Base-by-base conservation (phyloP, 2,888 invertebrate species). In the Ernsta delagoae region DNA sequence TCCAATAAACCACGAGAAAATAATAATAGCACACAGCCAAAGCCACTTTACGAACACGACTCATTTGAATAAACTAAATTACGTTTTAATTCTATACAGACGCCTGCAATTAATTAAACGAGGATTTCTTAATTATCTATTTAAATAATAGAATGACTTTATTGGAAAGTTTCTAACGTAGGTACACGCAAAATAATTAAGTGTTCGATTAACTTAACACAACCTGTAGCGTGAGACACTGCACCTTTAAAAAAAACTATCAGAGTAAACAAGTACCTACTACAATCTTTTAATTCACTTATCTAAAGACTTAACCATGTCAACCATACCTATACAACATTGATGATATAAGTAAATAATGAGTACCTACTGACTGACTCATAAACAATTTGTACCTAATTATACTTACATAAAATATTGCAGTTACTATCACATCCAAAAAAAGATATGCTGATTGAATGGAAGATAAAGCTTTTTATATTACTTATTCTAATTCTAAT, bases 21-120 rank as follows among this genome's bases (percentile, higher is more conserved):
- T 90, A 90, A 92, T 92, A 92, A 90, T 90, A 88, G 90, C 90
- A 86, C 89, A 89, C 88, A 85, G 84, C 84, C 79, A 87, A 89
- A 87, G 79, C 85, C 87, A 87, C 89, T 89, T 84, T 85, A 86
- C 83, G 77, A 82, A 83, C 85, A 83, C 82, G 78, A 83, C 89
- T 90, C 87, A 92, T 92, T 92, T 91, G 87, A 91, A 92, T 92
- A 92, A 90, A 85, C 84, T 89, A 89, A 90, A 90, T 90, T 87
- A 89, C 85, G 75, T 80, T 84, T 84, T 83, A 83, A 85, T 86
- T 85, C 78, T 82, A 82, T 84, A 87, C 86, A 84, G 83, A 86
- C 87, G 82, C 81, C 80, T 82, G 82, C 87, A 83, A 92, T 92
- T 88, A 90, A 92, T 89, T 89, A 85, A 85, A 88, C 81, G 84